Evolutionary conservation across 2,888 invertebrate species (phyloP), one percentile per base, ranked within the genome.

Genomic region (Monopis laevigella): DNA sequence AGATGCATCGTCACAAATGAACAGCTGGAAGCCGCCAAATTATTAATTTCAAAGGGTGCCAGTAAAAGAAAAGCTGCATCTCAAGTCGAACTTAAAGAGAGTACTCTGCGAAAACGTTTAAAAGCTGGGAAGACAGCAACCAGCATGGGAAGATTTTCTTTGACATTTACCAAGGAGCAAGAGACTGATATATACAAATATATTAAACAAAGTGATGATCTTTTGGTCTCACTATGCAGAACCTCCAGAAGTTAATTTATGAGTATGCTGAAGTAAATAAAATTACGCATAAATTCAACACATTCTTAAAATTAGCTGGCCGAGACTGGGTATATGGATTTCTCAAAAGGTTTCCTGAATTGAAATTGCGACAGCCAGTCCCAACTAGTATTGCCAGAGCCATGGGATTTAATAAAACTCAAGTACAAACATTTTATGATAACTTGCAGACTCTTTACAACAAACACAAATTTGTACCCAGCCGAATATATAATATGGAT

Each of bases 351-450:
- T 19, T 18, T 34, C 44, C 45, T 38, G 30, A 48, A 13, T 43
- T 49, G 19, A 41, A 30, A 24, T 19, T 36, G 11, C 17, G 36
- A 36, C 17, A 16, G 11, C 36, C 19, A 36, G 36, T 16, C 16
- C 40, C 49, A 11, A 47, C 45, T 24, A 46, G 47, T 35, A 42
- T 48, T 32, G 54, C 50, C 27, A 48, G 54, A 41, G 51, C 50
- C 3, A 53, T 48, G 29, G 54, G 52, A 24, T 58, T 56, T 36
- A 56, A 57, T 48, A 50, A 49, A 49, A 28, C 46, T 27, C 54
- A 56, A 48, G 49, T 50, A n/a, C 14, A 46, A 14, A 43, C 24
- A 18, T 58, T 52, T 46, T 56, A 48, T 42, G 19, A 44, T 4
- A n/a, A n/a, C n/a, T n/a, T n/a, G n/a, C n/a, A n/a, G n/a, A n/a